phyloP scores from a whole-genome alignment of 2,113 vertebrate species.

The Uropsilus gracilis region DNA sequence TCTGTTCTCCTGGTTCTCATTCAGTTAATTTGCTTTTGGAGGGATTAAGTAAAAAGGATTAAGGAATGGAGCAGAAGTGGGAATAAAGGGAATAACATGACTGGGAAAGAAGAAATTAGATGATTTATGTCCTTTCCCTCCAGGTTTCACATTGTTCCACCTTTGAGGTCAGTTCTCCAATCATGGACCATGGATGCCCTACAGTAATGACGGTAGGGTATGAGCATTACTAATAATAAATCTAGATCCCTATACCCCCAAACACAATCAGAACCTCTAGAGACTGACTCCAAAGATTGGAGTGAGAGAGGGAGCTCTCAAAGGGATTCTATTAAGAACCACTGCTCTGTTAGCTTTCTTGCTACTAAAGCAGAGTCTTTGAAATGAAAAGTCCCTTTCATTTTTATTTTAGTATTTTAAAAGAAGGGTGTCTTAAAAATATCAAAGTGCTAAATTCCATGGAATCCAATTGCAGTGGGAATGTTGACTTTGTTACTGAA shows the following conservation, averaged over 20 bases:
- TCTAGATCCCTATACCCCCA: not conserved
- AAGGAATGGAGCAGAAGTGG: not conserved
- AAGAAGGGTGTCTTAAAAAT: not conserved
- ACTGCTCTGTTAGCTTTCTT: not conserved
- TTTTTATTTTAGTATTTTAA: constrained; percentile 7
- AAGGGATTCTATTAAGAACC: not conserved
- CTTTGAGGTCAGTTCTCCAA: not conserved
- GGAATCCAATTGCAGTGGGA: not conserved
- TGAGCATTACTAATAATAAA: not conserved
- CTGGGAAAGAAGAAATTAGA: not conserved
- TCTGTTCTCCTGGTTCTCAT: not conserved
- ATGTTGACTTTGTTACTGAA: not conserved
- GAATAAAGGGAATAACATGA: not conserved
- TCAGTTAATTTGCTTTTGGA: not conserved
- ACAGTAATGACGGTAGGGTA: not conserved
- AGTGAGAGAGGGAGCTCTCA: no score
- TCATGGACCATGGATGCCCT: not conserved
- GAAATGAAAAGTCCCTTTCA: not conserved
- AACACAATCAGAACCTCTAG: not conserved
- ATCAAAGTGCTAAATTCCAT: not conserved
- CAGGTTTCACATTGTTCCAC: not conserved
- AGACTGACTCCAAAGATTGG: not conserved
- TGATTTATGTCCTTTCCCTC: not conserved
- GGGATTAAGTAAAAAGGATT: not conserved
- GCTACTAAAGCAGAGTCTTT: not conserved